Evolutionary conservation across 53 echinoderm and acorn worm species (phyloP).

Genomic region (Actinopyga echinites): DNA sequence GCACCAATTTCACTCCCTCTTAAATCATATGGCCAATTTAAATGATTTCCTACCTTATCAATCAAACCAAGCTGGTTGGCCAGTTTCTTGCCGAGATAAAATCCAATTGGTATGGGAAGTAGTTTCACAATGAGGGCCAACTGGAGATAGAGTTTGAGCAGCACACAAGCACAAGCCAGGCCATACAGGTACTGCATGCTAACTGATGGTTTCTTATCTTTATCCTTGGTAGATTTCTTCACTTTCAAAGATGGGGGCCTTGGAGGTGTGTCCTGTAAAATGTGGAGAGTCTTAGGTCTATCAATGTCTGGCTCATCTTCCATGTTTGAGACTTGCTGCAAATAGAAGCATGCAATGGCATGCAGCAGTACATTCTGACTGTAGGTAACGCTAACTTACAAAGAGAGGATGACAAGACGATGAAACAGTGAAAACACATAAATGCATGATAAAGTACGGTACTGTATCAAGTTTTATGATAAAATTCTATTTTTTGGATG

Average conservation of each 20-base stretch:
- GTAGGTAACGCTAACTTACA: no score
- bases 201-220: constrained; percentile 12
- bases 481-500: no score
- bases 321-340: background rate
- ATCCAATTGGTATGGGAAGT: constrained; percentile 74
- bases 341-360: background rate
- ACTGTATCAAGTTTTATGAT: no score
- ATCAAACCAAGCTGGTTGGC: constrained; percentile 65
- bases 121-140: constrained; percentile 75
- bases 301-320: constrained; percentile 55
- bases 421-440: no score
- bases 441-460: no score
- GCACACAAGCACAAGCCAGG: constrained; percentile 75
- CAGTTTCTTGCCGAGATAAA: constrained; percentile 79
- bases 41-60: constrained; percentile 40
- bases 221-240: background rate
- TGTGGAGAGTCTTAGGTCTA: constrained; percentile 58
- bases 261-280: constrained; percentile 37
- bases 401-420: no score
- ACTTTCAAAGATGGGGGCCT: background rate
- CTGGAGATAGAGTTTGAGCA: constrained; percentile 86
- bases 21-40: background rate
- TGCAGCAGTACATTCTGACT: background rate
- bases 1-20: no score
- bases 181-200: constrained; percentile 78